Conservation (phyloP, 2,113 vertebrate genomes). For the Rana temporaria region DNA sequence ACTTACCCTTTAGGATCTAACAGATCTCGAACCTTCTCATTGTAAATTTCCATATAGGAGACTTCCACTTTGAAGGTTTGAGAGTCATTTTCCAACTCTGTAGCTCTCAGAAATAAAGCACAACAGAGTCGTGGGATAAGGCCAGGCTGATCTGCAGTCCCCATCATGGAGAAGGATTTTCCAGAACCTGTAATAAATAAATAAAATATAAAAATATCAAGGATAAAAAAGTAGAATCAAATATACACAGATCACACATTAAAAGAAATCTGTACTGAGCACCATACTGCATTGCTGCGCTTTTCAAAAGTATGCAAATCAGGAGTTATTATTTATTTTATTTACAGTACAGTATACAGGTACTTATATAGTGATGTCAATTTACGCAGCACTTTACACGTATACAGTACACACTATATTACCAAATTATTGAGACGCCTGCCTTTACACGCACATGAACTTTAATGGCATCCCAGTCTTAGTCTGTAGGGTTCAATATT, state of each 20-base stretch:
- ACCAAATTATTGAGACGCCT: no score
- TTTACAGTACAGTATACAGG: no score
- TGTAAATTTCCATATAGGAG: constrained; percentile 99
- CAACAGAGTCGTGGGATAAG: constrained; percentile 96
- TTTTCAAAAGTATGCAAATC: no score
- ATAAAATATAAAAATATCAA: no score
- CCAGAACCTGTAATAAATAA: constrained; percentile 83
- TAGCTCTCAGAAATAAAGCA: constrained; percentile 93
- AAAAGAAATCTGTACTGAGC: background rate
- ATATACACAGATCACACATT: background rate
- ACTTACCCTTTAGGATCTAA: constrained; percentile 98
- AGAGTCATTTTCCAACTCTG: constrained; percentile 81
- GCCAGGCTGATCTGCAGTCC: constrained; percentile 92
- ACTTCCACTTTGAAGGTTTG: constrained; percentile 97
- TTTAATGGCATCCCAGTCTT: no score
- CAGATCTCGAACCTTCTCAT: constrained; percentile 96
- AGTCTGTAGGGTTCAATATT: no score
- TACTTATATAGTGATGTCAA: no score
- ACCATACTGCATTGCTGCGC: no score
- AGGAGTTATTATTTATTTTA: no score
- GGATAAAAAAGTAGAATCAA: background rate
- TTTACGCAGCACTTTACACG: no score
- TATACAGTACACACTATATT: no score
- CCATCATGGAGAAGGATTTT: constrained; percentile 99
- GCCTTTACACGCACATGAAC: no score